Conservation (phyloP, 2,797 vertebrate species). For the Holocentrus rufus region DNA sequence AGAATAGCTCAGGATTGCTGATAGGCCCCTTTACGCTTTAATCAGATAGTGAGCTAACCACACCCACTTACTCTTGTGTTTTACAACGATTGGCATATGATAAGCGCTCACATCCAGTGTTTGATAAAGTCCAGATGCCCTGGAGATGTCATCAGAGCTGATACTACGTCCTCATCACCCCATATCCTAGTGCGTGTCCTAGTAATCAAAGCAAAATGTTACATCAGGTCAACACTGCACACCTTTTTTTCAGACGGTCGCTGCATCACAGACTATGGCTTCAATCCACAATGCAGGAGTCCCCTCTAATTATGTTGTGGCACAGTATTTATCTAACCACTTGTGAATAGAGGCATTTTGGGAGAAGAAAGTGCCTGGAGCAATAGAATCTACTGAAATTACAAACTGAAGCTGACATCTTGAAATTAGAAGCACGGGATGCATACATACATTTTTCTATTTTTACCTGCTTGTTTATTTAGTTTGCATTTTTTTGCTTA, state of each 20-base stretch:
- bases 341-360: neutral
- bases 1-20: constrained; percentile 1
- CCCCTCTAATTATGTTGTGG: neutral
- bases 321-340: neutral
- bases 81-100: constrained; percentile 1
- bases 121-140: constrained; percentile 1
- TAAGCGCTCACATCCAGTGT: neutral
- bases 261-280: neutral
- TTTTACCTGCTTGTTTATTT: neutral
- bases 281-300: neutral
- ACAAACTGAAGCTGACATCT: neutral
- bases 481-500: too few species aligned
- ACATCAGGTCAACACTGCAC: neutral
- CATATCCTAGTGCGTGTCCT: constrained; percentile 2
- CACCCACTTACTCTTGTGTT: neutral
- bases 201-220: constrained; percentile 14
- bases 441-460: neutral
- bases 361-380: neutral
- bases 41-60: neutral
- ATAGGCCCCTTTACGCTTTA: neutral
- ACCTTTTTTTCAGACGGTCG: neutral
- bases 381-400: neutral
- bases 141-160: constrained; percentile 11
- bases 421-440: neutral
- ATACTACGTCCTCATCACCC: neutral